Percentiles rank a stretch among this genome's conserved stretches.
These are phyloP conservation scores for Oryctolagus cuniculus DNA, from an alignment of 2,113 vertebrate genomes.

Conservation along the genomic window mOryCun1.1 NC_091436.1:71567501-71568000, in stretches of 20 bases:
- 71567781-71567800: too few relatives aligned
- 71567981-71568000: not conserved
- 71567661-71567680: not conserved
- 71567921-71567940: not conserved
- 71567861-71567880: not conserved
- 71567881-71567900: not conserved
- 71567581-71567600: not conserved
- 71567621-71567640: not conserved
- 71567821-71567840: too few relatives aligned
- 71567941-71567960: not conserved
- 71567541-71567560: not conserved
- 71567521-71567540: not conserved
- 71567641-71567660: not conserved
- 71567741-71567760: constrained; percentile 36
- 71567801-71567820: too few relatives aligned
- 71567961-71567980: not conserved
- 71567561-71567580: not conserved
- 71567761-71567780: too few relatives aligned
- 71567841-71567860: not conserved
- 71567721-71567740: not conserved
- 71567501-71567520: not conserved
- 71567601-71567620: not conserved
- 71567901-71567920: not conserved
- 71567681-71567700: not conserved
- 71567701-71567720: not conserved